Evolutionary conservation across 2,113 vertebrate genomes (phyloP).

Genomic region (Eira barbara): DNA sequence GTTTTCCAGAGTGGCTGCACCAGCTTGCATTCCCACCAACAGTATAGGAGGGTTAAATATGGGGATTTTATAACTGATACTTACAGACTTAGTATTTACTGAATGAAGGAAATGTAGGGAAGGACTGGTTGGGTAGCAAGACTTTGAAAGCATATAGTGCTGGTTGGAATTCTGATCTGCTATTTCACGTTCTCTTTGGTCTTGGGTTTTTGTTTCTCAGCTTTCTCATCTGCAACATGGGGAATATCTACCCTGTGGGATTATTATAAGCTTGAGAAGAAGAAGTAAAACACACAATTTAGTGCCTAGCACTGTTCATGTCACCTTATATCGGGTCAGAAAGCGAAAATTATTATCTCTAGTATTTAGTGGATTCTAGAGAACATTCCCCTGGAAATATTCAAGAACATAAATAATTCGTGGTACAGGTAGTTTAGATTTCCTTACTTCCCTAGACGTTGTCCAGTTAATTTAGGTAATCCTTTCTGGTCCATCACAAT

Average conservation of each 20-base stretch:
- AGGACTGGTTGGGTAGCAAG: neutral
- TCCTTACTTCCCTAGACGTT: neutral
- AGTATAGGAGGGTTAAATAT: neutral
- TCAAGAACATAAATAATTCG: neutral
- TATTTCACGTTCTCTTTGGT: neutral
- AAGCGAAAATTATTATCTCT: neutral
- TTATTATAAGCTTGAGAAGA: neutral
- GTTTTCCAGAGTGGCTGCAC: no score
- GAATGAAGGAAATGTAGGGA: neutral
- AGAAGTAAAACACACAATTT: neutral
- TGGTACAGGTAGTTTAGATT: neutral
- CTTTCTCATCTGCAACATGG: neutral
- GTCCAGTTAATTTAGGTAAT: neutral
- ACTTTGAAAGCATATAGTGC: neutral
- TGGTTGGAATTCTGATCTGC: neutral
- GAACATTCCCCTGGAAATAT: neutral
- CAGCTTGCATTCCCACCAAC: no score
- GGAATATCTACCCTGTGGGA: neutral
- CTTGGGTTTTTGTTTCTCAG: neutral
- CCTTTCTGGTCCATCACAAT: neutral
- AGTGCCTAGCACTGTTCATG: neutral
- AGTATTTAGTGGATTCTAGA: neutral
- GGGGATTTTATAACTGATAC: neutral
- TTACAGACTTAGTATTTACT: neutral
- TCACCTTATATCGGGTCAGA: neutral